Base-by-base conservation (phyloP, 1,140 invertebrate species). In the Achroia grisella region DNA sequence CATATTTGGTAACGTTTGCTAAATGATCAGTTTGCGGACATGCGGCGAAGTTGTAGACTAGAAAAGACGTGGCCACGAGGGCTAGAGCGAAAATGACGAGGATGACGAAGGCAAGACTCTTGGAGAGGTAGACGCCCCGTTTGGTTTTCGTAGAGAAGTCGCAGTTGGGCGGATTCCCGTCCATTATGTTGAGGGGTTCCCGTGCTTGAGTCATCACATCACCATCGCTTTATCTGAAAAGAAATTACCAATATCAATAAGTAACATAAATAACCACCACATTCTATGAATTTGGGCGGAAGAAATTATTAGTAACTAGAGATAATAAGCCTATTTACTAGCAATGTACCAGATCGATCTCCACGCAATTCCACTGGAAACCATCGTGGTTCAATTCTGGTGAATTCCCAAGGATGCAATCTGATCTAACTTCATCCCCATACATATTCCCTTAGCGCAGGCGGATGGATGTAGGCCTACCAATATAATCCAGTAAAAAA, bases 1-100 rank as follows among this genome's bases (percentile, higher is more conserved):
- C 75, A 35, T 70, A 77, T 73, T 76, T 82, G 9, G 76, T 78
- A 6, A 77, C 71, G 48, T 75, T 76, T 17, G 77, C 70, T 52
- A 80, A 52, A 35, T 75, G 67, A 42, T 86, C 76, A 39, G 82
- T 56, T 52, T 87, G 81, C 4, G 88, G 84, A 37, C 91, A 91
- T 0, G 90, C 89, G 1, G 90, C 89, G 47, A 92, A 91, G 71
- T 92, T 91, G 56, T 91, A 92, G 1, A 92, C 90, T 39, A 92
- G 71, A 2, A 92, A 87, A 1, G 90, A 89, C 5, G 91, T 91
- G 27, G 87, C 87, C 0, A 90, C 81, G 12, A 91, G 47, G n/a
- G 86, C 79, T 42, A 86, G 55, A 1, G 87, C 57, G 56, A 90
- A 89, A 36, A 87, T 75, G 8, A 87, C 48, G 1, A 82, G 72